A percentile compares a stretch with the other conserved stretches of the same genome.
Evolutionary conservation across 2,888 invertebrate species (phyloP).

Genomic region (Rotaria sp.): DNA sequence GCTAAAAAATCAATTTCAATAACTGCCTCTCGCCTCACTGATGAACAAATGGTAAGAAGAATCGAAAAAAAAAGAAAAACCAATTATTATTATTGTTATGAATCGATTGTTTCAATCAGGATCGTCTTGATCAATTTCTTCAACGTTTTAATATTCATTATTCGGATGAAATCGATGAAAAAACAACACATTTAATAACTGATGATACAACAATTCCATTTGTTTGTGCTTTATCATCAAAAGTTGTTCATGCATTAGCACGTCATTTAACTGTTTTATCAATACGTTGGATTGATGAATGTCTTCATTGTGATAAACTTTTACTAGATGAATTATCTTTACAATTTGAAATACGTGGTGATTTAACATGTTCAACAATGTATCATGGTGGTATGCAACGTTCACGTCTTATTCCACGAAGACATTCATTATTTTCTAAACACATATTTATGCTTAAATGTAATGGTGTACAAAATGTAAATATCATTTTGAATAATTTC

Average conservation of each 20-base stretch:
- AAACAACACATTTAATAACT: conserved; percentile 24
- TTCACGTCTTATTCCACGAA: neutral
- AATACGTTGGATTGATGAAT: conserved; percentile 7
- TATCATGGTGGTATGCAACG: conserved; percentile 12
- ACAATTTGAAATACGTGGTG: conserved; percentile 23
- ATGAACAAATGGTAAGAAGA: conserved; percentile 1
- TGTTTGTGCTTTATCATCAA: conserved; percentile 13
- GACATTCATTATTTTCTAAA: conserved; percentile 17
- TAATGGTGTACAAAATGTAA: neutral
- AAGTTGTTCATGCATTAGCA: conserved; percentile 19
- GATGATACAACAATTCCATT: neutral
- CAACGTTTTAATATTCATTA: neutral
- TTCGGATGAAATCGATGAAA: neutral
- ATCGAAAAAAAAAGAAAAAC: neutral
- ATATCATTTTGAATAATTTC: too few relatives aligned
- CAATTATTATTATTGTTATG: neutral
- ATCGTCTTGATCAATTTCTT: conserved; percentile 1
- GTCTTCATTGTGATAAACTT: too few relatives aligned
- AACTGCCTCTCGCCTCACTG: neutral
- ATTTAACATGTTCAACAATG: neutral
- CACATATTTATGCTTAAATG: conserved; percentile 14
- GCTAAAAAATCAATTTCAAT: neutral
- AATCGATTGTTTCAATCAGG: neutral
- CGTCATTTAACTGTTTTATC: neutral
- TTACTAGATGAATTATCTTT: too few relatives aligned